Percentiles rank a stretch among this genome's conserved stretches.
Evolutionary conservation across 2,888 invertebrate genomes (phyloP).

Genomic region (Eremobia ochroleuca): DNA sequence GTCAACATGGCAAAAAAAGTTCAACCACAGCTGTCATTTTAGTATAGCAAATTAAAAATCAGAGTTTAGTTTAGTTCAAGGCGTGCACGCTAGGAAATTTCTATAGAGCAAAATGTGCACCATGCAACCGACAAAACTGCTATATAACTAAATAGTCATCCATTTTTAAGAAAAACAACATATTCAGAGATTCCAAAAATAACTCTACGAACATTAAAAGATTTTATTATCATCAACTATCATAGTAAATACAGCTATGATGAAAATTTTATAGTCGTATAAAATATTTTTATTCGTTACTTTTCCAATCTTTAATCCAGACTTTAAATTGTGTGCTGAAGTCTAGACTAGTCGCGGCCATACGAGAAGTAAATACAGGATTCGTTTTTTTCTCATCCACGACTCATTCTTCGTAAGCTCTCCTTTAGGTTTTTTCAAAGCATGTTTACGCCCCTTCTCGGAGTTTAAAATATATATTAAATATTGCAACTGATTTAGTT

Average conservation of each 20-base stretch:
- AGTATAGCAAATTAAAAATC: too few relatives aligned
- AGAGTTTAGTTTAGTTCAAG: too few relatives aligned
- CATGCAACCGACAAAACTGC: not conserved
- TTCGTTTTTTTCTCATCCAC: not conserved
- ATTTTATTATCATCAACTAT: constrained; percentile 28
- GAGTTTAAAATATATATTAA: too few relatives aligned
- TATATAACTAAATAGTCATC: not conserved
- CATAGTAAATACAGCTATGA: constrained; percentile 8
- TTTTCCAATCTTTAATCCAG: constrained; percentile 62
- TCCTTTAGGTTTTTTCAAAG: not conserved
- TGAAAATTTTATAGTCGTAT: constrained; percentile 52
- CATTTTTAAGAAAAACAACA: not conserved
- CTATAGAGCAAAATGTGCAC: not conserved
- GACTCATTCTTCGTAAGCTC: too few relatives aligned
- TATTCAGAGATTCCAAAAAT: not conserved
- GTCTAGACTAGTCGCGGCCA: constrained; percentile 66
- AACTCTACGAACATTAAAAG: constrained; percentile 2
- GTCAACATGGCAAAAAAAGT: too few relatives aligned
- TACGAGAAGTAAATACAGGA: constrained; percentile 16
- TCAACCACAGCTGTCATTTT: too few relatives aligned
- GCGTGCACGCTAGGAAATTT: not conserved
- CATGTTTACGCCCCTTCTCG: not conserved
- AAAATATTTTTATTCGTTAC: constrained; percentile 54
- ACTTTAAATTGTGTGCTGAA: constrained; percentile 65
- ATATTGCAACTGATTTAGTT: not conserved